Percentiles rank a stretch among this genome's conserved stretches.
phyloP scores from a whole-genome alignment of 2,113 vertebrate genomes.

The Syngnathoides biaculeatus region DNA sequence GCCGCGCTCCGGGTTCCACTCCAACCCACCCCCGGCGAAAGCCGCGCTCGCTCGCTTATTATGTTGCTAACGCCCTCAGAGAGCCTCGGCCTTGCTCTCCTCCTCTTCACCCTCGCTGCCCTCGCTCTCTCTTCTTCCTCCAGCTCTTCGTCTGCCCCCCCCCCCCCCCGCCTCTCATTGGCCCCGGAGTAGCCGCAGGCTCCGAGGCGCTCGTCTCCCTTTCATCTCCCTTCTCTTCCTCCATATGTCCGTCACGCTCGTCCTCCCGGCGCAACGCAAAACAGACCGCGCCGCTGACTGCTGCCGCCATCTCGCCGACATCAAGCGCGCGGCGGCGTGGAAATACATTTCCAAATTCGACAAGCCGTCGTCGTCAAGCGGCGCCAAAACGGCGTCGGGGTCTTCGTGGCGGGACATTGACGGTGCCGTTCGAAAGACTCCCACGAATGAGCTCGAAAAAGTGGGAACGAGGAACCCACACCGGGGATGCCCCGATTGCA shows the following conservation, averaged over 20 bases:
- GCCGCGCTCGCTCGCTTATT: slow-evolving; percentile 39
- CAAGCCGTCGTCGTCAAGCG: no score
- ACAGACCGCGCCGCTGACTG: neutral
- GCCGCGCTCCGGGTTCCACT: slow-evolving; percentile 21
- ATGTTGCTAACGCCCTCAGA: slow-evolving; percentile 43
- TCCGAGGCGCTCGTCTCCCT: neutral
- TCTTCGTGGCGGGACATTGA: neutral
- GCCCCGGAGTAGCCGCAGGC: slow-evolving; percentile 6
- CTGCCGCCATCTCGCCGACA: neutral
- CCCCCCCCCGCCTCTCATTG: neutral
- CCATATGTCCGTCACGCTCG: neutral
- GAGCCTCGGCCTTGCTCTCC: slow-evolving; percentile 5
- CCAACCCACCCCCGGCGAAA: slow-evolving; percentile 19
- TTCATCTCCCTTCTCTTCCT: slow-evolving; percentile 5
- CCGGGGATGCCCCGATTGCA: no score
- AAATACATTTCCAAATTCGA: neutral
- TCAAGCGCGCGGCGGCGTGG: no score
- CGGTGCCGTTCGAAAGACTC: neutral
- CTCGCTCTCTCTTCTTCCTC: no score
- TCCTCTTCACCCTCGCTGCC: neutral
- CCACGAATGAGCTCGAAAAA: neutral
- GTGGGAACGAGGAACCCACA: no score
- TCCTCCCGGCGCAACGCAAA: neutral
- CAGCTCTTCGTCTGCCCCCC: neutral
- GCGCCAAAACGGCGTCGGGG: no score